These are phyloP conservation scores for Myzus persicae DNA, from an alignment of 1,140 invertebrate genomes.

Conservation along the genomic window DNA sequence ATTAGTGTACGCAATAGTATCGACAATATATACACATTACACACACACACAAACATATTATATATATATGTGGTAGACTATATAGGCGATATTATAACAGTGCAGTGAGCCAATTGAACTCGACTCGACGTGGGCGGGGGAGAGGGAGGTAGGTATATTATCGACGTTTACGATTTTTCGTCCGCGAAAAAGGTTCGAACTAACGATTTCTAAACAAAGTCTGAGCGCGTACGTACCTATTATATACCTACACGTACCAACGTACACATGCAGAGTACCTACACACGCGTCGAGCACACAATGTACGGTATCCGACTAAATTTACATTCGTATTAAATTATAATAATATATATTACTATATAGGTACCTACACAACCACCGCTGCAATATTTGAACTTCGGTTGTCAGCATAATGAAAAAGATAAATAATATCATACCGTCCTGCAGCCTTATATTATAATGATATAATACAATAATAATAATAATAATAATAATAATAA, in stretches of 20 bases:
- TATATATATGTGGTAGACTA: no score
- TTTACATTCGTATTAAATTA: slow-evolving; percentile 16
- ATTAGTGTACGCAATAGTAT: background rate
- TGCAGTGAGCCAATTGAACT: background rate
- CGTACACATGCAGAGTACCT: background rate
- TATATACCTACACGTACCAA: background rate
- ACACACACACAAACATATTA: no score
- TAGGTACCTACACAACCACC: background rate
- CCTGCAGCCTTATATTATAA: no score
- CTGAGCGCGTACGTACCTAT: background rate
- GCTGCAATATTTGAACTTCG: background rate
- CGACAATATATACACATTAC: no score
- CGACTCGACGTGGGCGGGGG: background rate
- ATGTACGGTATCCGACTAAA: background rate
- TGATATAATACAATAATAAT: no score
- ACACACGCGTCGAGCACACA: background rate
- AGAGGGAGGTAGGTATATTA: background rate
- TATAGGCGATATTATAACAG: background rate
- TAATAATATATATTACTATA: no score
- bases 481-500: background rate
- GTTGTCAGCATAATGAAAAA: background rate
- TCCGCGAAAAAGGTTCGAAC: background rate
- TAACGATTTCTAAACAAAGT: slow-evolving; percentile 13
- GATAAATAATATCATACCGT: background rate
- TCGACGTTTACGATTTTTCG: slow-evolving; percentile 2